Base-by-base conservation (phyloP, 2,113 vertebrate species). In the Odontophorus gujanensis region DNA sequence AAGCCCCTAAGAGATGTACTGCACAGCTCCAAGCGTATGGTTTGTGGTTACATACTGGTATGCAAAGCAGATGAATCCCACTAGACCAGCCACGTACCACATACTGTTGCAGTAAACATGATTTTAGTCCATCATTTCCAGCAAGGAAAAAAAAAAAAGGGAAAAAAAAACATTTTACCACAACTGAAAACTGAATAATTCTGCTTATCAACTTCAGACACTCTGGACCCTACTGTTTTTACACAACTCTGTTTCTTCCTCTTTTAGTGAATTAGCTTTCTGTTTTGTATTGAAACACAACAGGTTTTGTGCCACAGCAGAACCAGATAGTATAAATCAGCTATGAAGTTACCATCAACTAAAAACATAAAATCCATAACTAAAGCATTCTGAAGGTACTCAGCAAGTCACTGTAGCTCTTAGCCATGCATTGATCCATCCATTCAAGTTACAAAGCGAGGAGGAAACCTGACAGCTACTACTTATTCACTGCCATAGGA, bases 21-120 rank as follows among this genome's bases (percentile, higher is more conserved):
- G 72, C 90, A 62, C 45, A 87, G 72, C 90, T 73, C 79, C 85
- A 18, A 90, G 48, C 8, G 8, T 76, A 87, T 61, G 53, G 85
- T 90, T 94, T 90, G 94, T 85, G 79, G 92, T 58, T 90, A 58
- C 68, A 58, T 19, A 77, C 48, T 82, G 67, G 83, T 48, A 92
- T 58, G 51, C 0, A 0, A 80, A 85, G 63, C 63, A 85, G 85
- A 94, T 43, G 40, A 92, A 82, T 80, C 76, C 75, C 75, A 53
- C 40, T 34, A 92, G 74, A 80, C 17, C 53, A 90, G 80, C 22
- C 80, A 83, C 5, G 15, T 85, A 93, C 63, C 53, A 85, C 71
- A 79, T 25, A 5, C 67, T 76, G 26, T 17, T 72, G 14, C 11
- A 71, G 85, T 34, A 91, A 92, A 85, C 58, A 75, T 11, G 19